These are phyloP conservation scores for Tyrannus savana DNA, from an alignment of 2,113 vertebrate genomes.

Conservation along the genomic window DNA sequence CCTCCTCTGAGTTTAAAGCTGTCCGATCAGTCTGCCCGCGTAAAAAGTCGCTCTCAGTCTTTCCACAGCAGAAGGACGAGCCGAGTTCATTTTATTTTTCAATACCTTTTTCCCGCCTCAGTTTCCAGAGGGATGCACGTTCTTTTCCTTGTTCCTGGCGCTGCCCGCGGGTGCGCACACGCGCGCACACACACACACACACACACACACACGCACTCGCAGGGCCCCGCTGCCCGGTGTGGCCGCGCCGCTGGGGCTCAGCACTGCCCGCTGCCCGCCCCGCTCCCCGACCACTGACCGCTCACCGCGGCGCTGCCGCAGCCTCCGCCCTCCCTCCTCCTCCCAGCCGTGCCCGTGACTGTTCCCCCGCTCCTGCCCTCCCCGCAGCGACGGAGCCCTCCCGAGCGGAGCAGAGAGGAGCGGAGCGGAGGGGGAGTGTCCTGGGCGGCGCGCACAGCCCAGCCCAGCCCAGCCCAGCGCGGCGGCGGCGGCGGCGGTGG, in stretches of 20 bases:
- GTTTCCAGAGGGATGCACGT: background rate
- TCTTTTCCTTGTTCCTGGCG: background rate
- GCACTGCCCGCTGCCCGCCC: no score
- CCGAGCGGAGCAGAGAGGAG: background rate
- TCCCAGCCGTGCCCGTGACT: background rate
- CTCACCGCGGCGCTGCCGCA: background rate
- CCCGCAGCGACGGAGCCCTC: background rate
- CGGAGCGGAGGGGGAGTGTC: slow-evolving; percentile 65
- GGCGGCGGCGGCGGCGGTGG: background rate
- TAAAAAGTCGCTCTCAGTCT: background rate
- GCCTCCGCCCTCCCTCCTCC: background rate
- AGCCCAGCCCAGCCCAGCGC: background rate
- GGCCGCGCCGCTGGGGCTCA: no score
- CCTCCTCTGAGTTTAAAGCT: background rate
- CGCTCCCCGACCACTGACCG: background rate
- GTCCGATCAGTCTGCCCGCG: background rate
- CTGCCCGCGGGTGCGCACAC: background rate
- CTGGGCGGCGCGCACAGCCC: background rate
- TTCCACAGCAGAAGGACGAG: background rate
- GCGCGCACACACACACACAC: background rate
- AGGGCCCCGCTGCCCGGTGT: rapidly evolving
- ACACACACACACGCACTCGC: rapidly evolving
- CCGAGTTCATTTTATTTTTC: background rate
- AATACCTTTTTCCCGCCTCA: background rate
- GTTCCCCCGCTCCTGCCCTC: background rate